These are phyloP conservation scores for Plemyria rubiginata DNA, from an alignment of 2,888 invertebrate species.

Conservation along the genomic window DNA sequence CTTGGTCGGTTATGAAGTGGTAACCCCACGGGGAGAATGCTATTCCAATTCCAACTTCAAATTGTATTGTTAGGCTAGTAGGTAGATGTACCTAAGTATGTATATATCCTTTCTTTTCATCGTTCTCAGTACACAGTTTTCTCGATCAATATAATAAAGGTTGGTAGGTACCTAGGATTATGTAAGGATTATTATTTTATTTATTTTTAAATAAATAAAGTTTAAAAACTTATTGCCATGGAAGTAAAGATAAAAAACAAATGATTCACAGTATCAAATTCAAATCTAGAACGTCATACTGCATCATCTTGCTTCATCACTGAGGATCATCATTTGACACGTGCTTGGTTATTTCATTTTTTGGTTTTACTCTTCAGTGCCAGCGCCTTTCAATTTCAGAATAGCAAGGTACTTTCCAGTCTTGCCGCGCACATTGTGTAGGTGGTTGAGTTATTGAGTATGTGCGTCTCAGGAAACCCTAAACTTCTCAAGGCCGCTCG, in stretches of 20 bases:
- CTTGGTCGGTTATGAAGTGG: constrained; percentile 46
- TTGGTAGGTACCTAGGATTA: neutral
- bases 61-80: constrained; percentile 37
- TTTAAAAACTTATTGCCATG: too few species aligned
- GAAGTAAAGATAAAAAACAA: too few species aligned
- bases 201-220: neutral
- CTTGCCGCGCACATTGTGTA: constrained; percentile 17
- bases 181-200: neutral
- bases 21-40: constrained; percentile 35
- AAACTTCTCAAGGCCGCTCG: constrained; percentile 3
- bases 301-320: too few species aligned
- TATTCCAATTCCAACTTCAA: constrained; percentile 36
- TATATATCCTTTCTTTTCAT: too few species aligned
- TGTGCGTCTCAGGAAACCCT: constrained; percentile 22
- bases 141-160: neutral
- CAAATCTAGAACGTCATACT: too few species aligned
- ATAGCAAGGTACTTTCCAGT: neutral
- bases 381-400: neutral
- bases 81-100: too few species aligned
- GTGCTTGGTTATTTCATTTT: too few species aligned
- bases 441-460: neutral
- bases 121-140: constrained; percentile 4
- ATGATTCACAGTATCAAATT: too few species aligned
- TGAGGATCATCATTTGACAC: too few species aligned
- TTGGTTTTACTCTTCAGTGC: neutral